Conservation (phyloP, 2,113 vertebrate species). For the Muntiacus muntjak region DNA sequence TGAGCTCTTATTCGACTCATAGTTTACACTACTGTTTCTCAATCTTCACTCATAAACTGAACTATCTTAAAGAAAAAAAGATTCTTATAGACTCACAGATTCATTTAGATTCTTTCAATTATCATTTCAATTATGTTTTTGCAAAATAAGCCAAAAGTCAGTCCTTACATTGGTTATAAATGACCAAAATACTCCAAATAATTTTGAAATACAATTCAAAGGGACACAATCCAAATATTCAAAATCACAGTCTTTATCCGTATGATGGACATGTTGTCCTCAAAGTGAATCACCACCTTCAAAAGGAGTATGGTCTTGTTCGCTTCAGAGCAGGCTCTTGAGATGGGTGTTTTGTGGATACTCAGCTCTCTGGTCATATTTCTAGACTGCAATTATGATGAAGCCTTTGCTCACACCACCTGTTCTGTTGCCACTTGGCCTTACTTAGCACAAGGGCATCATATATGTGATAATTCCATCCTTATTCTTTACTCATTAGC, state of each 20-base stretch:
- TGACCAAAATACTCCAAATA: background rate
- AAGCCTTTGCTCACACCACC: background rate
- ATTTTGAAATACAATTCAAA: background rate
- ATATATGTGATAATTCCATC: background rate
- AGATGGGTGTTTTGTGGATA: background rate
- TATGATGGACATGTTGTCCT: background rate
- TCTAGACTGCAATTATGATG: background rate
- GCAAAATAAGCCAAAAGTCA: background rate
- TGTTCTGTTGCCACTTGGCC: background rate
- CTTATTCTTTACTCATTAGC: background rate
- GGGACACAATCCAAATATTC: background rate
- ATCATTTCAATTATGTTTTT: background rate
- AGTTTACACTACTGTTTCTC: background rate
- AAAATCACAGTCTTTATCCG: background rate
- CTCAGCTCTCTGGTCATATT: background rate
- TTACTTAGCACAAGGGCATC: background rate
- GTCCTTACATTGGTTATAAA: background rate
- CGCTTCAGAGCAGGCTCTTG: background rate
- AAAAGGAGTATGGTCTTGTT: background rate
- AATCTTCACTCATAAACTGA: background rate
- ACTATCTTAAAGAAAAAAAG: background rate
- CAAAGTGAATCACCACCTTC: background rate
- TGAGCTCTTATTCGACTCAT: background rate
- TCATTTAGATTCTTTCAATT: background rate
- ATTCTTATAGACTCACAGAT: background rate